Percentiles rank a stretch among this genome's conserved stretches.
phyloP scores from a whole-genome alignment of 2,797 vertebrate species.

The Rhinogobio ventralis region DNA sequence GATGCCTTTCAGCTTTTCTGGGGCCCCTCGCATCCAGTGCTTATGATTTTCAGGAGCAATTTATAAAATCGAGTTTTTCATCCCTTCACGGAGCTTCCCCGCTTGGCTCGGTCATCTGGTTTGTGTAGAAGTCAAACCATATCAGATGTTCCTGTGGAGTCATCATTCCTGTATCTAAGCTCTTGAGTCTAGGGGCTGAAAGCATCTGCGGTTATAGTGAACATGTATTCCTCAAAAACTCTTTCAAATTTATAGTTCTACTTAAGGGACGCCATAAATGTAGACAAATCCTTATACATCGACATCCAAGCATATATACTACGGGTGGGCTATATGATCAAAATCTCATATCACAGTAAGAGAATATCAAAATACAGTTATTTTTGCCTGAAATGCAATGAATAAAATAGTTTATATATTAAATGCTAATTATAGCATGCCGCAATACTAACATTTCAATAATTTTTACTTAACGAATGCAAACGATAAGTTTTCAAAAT shows the following conservation, averaged over 20 bases:
- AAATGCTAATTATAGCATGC: neutral
- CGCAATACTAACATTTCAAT: neutral
- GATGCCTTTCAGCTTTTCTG: constrained; percentile 32
- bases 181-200: constrained; percentile 27
- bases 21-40: constrained; percentile 11
- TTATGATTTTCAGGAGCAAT: constrained; percentile 25
- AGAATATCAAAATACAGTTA: neutral
- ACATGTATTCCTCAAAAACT: neutral
- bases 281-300: constrained; percentile 15
- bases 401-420: neutral
- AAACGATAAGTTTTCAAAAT: neutral
- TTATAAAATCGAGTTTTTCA: constrained; percentile 39
- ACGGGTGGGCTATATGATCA: constrained; percentile 9
- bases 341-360: neutral
- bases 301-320: neutral
- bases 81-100: constrained; percentile 15
- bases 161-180: neutral
- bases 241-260: constrained; percentile 15
- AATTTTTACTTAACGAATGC: neutral
- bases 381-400: neutral
- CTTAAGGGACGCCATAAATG: constrained; percentile 12
- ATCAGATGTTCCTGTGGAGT: constrained; percentile 35
- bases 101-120: constrained; percentile 48
- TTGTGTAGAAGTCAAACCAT: constrained; percentile 41
- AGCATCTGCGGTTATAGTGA: constrained; percentile 4